phyloP scores from a whole-genome alignment of 2,888 invertebrate genomes.

The Pomacea canaliculata region DNA sequence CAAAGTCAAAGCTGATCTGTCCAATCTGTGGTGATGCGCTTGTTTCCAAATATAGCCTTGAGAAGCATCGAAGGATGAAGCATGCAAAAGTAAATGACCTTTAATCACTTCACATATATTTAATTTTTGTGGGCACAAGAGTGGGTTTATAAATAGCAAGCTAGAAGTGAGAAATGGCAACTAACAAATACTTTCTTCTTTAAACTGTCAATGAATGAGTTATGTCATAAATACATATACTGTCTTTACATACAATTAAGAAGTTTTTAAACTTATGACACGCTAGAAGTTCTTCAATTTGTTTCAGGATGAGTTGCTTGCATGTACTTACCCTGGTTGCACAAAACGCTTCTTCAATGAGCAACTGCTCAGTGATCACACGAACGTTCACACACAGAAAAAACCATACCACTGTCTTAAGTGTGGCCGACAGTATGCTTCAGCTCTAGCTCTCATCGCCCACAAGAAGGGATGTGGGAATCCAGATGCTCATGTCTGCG shows the following conservation, averaged over 20 bases:
- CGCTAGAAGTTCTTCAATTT: background rate
- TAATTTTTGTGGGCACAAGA: too few relatives aligned
- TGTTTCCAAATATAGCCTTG: constrained; percentile 4
- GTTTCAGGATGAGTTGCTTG: constrained; percentile 11
- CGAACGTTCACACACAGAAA: constrained; percentile 5
- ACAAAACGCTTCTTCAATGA: constrained; percentile 10
- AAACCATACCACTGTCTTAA: constrained; percentile 9
- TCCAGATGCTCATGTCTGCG: constrained; percentile 8
- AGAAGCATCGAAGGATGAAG: constrained; percentile 9
- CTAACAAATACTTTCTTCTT: too few relatives aligned
- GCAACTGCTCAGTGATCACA: constrained; percentile 3
- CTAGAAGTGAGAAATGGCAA: too few relatives aligned
- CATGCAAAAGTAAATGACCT: constrained; percentile 1
- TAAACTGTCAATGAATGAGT: too few relatives aligned
- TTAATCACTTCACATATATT: too few relatives aligned
- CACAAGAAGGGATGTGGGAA: constrained; percentile 12
- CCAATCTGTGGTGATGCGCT: constrained; percentile 6
- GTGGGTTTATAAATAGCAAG: too few relatives aligned
- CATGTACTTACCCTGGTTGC: constrained; percentile 2
- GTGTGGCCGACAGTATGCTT: constrained; percentile 8
- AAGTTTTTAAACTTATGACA: too few relatives aligned
- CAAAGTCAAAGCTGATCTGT: background rate
- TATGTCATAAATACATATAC: too few relatives aligned
- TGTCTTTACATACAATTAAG: too few relatives aligned
- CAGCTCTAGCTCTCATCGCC: constrained; percentile 3